Percentiles rank a stretch among this genome's conserved stretches.
Conservation (phyloP, 1,140 invertebrate species). For the Drosophila persimilis region DNA sequence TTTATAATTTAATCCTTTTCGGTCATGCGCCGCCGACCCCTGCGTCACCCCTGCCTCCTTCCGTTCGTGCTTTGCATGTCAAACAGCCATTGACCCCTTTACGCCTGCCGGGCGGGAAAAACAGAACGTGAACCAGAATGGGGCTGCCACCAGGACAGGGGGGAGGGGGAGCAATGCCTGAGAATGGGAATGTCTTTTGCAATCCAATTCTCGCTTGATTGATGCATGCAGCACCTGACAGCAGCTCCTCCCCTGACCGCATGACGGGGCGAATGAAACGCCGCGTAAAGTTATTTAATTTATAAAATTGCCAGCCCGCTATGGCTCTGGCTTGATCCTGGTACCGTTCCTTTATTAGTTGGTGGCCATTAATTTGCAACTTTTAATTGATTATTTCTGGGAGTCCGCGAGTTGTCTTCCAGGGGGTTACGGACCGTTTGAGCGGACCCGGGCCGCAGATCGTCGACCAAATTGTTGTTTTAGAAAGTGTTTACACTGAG, state of each 20-base stretch:
- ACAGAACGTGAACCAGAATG: constrained; percentile 17
- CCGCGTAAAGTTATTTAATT: constrained; percentile 77
- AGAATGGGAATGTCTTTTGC: constrained; percentile 51
- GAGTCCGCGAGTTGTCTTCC: constrained; percentile 11
- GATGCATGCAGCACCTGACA: constrained; percentile 77
- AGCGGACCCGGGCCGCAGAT: constrained; percentile 16
- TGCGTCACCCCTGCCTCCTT: constrained; percentile 6
- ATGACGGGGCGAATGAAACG: constrained; percentile 55
- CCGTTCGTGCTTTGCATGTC: constrained; percentile 75
- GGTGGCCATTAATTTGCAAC: constrained; percentile 67
- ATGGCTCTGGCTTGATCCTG: constrained; percentile 12
- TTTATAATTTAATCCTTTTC: constrained; percentile 82
- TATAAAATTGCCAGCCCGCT: constrained; percentile 64
- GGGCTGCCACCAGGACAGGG: background rate
- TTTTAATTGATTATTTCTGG: constrained; percentile 77
- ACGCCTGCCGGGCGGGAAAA: constrained; percentile 50
- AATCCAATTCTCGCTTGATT: constrained; percentile 81
- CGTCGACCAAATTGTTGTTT: constrained; percentile 63
- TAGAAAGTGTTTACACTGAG: constrained; percentile 76
- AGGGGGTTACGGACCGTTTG: constrained; percentile 5
- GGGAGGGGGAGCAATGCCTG: background rate
- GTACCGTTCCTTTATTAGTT: constrained; percentile 57
- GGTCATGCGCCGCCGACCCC: constrained; percentile 65
- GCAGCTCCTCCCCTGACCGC: constrained; percentile 10
- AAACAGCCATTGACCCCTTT: constrained; percentile 82